phyloP scores from a whole-genome alignment of 1,140 invertebrate genomes.

The Drosophila mojavensis region DNA sequence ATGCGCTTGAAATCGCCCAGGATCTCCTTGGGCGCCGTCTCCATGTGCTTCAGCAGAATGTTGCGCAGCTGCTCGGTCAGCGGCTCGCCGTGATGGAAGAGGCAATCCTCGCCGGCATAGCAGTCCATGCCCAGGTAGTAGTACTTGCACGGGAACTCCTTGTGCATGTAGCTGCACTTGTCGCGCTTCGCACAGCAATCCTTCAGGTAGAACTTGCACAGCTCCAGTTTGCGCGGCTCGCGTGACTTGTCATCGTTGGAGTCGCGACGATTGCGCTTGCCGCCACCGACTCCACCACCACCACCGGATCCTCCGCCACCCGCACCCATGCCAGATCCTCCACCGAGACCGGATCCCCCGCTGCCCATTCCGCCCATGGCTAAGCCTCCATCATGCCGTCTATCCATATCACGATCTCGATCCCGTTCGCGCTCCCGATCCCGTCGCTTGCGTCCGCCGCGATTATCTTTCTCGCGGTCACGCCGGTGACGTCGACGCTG shows the following conservation, averaged over 20 bases:
- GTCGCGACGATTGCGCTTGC: conserved; percentile 67
- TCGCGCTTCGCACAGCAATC: conserved; percentile 97
- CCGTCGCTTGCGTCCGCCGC: conserved; percentile 59
- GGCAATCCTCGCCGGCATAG: conserved; percentile 91
- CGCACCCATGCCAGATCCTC: conserved; percentile 25
- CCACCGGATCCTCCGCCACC: conserved; percentile 51
- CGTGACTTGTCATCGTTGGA: conserved; percentile 88
- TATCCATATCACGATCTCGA: conserved; percentile 75
- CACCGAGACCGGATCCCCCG: conserved; percentile 20
- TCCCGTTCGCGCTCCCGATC: conserved; percentile 80
- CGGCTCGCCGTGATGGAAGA: conserved; percentile 95
- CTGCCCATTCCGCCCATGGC: too few species aligned
- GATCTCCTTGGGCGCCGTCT: conserved; percentile 95
- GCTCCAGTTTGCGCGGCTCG: conserved; percentile 93
- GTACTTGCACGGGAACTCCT: conserved; percentile 98
- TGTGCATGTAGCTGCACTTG: conserved; percentile 98
- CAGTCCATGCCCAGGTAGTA: conserved; percentile 96
- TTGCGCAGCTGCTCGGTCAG: conserved; percentile 89
- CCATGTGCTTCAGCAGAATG: conserved; percentile 92
- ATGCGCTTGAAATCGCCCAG: conserved; percentile 93
- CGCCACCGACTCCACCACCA: conserved; percentile 46
- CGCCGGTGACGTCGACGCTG: conserved; percentile 73
- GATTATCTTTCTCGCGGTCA: conserved; percentile 29
- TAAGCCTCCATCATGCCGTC: conserved; percentile 63
- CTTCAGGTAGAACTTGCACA: conserved; percentile 98